phyloP scores from a whole-genome alignment of 2,797 vertebrate species.

The Microctenopoma stevenorrisi region DNA sequence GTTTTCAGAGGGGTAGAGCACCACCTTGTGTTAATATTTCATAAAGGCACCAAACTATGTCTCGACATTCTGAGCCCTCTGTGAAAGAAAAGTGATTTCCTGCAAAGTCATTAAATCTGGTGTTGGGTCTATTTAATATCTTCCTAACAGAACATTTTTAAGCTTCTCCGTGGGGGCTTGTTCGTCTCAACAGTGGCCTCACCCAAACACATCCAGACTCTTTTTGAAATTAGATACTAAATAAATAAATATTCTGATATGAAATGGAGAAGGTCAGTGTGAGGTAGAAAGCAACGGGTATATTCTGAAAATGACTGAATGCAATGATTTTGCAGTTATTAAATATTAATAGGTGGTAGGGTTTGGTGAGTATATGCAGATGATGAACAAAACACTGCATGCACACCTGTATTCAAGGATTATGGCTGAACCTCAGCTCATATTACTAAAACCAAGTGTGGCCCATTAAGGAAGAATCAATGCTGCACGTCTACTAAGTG shows the following conservation, averaged over 20 bases:
- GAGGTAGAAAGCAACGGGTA: conserved; percentile 2
- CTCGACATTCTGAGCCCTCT: conserved; percentile 5
- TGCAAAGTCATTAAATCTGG: conserved; percentile 12
- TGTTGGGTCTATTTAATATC: conserved; percentile 32
- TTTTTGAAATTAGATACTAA: background rate
- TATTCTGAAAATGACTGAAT: conserved; percentile 7
- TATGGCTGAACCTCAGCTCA: conserved; percentile 1
- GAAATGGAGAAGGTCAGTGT: conserved; percentile 24
- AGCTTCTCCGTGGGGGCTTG: conserved; percentile 10
- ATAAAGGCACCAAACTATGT: conserved; percentile 30
- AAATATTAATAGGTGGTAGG: conserved; percentile 19
- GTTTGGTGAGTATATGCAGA: conserved; percentile 4
- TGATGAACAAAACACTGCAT: conserved; percentile 20
- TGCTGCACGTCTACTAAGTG: conserved; percentile 49
- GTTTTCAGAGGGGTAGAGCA: conserved; percentile 71
- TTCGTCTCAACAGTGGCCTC: conserved; percentile 3
- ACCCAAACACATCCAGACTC: background rate
- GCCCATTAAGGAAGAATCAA: conserved; percentile 24
- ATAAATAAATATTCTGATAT: conserved; percentile 25
- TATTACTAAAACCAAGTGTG: conserved; percentile 25
- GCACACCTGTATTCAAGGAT: conserved; percentile 1
- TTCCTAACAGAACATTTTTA: conserved; percentile 23
- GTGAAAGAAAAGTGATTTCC: background rate
- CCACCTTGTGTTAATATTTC: conserved; percentile 76
- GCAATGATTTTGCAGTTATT: conserved; percentile 12